A percentile compares a stretch with the other conserved stretches of the same genome.
These are phyloP conservation scores for Orthosia cruda DNA, from an alignment of 2,888 invertebrate species.

Conservation along the genomic window DNA sequence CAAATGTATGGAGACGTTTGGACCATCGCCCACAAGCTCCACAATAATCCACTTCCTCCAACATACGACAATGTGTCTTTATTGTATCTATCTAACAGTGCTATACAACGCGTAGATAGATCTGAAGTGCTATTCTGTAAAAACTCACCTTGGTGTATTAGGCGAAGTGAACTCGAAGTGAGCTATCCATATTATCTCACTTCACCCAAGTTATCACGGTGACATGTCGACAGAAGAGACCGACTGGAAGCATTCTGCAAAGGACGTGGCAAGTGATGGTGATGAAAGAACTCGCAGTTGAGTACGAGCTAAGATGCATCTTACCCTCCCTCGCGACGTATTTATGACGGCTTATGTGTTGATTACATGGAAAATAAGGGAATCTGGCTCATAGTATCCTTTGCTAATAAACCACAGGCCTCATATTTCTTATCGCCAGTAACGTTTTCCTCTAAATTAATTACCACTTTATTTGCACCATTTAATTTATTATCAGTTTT, in stretches of 20 bases:
- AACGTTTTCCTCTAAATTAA: not conserved
- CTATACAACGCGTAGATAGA: not conserved
- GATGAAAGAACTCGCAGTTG: not conserved
- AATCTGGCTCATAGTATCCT: not conserved
- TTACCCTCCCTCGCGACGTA: not conserved
- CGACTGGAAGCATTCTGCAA: not conserved
- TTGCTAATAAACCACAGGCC: not conserved
- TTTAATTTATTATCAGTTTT: slow-evolving; percentile 15
- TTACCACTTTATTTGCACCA: not conserved
- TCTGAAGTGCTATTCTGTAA: not conserved
- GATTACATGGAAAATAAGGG: not conserved
- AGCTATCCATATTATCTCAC: too few species aligned
- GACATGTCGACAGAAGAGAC: not conserved
- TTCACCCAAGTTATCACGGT: too few species aligned
- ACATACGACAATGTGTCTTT: not conserved
- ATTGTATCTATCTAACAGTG: not conserved
- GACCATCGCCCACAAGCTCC: slow-evolving; percentile 20
- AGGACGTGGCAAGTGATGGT: not conserved
- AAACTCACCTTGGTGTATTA: too few species aligned
- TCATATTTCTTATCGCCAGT: not conserved
- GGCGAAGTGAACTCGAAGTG: too few species aligned
- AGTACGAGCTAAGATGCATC: not conserved
- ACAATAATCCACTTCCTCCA: slow-evolving; percentile 27
- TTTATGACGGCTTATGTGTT: not conserved
- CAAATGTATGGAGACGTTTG: not conserved